Evolutionary conservation across 1,140 invertebrate genomes (phyloP).

Genomic region (Drosophila ercepeae): DNA sequence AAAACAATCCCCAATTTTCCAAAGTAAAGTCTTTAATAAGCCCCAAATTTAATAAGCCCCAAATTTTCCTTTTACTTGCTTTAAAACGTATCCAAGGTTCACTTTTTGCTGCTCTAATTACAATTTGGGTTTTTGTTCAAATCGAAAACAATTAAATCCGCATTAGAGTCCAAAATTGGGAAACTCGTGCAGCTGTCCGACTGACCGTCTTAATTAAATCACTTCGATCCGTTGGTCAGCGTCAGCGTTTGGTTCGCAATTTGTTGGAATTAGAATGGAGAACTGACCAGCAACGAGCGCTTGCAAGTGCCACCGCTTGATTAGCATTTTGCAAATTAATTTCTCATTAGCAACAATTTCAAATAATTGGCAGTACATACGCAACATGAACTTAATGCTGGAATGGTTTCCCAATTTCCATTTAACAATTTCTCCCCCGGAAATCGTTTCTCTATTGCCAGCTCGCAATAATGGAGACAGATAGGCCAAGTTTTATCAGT

Average conservation of each 20-base stretch:
- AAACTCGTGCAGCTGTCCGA: constrained; percentile 15
- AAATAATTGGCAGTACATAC: constrained; percentile 69
- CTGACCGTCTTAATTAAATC: constrained; percentile 52
- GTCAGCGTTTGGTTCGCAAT: constrained; percentile 30
- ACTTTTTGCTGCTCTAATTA: constrained; percentile 7
- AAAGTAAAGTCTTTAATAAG: not conserved
- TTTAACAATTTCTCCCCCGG: not conserved
- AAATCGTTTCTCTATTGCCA: constrained; percentile 16
- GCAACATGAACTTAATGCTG: constrained; percentile 57
- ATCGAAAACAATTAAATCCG: constrained; percentile 57
- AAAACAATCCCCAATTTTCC: constrained; percentile 3
- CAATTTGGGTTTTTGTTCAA: constrained; percentile 12
- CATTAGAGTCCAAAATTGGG: constrained; percentile 47
- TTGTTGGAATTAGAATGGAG: constrained; percentile 39
- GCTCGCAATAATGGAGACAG: constrained; percentile 10
- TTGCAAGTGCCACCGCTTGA: constrained; percentile 41
- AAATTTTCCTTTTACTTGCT: not conserved
- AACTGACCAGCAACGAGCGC: constrained; percentile 18
- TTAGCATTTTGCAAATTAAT: constrained; percentile 73
- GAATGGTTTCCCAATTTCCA: constrained; percentile 11
- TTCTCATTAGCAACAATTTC: constrained; percentile 75
- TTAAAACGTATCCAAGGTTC: not conserved
- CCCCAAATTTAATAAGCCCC: not conserved
- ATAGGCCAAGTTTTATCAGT: constrained; percentile 57
- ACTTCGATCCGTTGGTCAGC: constrained; percentile 28